phyloP scores from a whole-genome alignment of 1,140 invertebrate genomes.

The Aporrectodea caliginosa region DNA sequence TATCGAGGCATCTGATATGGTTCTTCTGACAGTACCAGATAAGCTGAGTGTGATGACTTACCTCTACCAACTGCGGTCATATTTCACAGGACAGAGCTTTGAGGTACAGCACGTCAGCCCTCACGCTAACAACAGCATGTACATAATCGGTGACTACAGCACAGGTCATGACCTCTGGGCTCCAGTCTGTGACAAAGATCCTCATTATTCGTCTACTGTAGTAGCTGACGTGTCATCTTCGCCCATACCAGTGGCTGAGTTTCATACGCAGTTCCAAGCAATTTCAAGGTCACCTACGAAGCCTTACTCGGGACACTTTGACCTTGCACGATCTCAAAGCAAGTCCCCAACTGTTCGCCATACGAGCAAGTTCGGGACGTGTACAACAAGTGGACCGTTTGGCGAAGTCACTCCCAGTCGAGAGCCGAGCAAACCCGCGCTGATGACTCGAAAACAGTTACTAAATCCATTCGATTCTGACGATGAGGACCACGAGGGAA shows the following conservation, averaged over 20 bases:
- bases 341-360: not conserved
- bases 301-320: not conserved
- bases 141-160: constrained; percentile 75
- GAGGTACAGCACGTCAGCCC: constrained; percentile 70
- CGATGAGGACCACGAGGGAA: constrained; percentile 70
- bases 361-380: not conserved
- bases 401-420: not conserved
- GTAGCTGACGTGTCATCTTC: not conserved
- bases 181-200: not conserved
- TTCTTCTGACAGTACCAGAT: constrained; percentile 80
- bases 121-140: constrained; percentile 67
- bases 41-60: constrained; percentile 96
- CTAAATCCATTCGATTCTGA: constrained; percentile 87
- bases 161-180: constrained; percentile 63
- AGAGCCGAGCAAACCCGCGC: constrained; percentile 31
- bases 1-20: constrained; percentile 87
- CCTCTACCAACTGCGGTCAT: constrained; percentile 82
- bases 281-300: not conserved
- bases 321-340: not conserved
- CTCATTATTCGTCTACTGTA: too few relatives aligned
- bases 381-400: not conserved
- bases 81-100: constrained; percentile 72
- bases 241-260: not conserved
- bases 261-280: not conserved
- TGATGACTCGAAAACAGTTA: constrained; percentile 81